Evolutionary conservation across 2,888 invertebrate genomes (phyloP), one percentile per base, ranked within the genome.

Genomic region (Drosophila peninsularis): DNA sequence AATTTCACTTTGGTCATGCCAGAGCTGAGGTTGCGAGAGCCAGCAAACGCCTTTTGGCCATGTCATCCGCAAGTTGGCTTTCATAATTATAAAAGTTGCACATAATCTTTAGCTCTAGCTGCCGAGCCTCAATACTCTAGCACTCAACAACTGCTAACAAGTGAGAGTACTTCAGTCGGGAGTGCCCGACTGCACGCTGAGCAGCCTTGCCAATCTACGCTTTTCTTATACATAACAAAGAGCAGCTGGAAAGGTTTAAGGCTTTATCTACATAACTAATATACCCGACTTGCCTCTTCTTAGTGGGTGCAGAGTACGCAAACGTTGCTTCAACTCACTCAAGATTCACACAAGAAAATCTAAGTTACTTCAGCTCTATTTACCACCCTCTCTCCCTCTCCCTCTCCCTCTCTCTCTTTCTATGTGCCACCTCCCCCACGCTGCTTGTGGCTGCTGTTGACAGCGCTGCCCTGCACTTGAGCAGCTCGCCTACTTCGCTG

Each of bases 381-480:
- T 47, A 6, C 3, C 17, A 5, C 47, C 6, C 24, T 14, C 10
- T 14, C 17, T 11, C 6, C 3, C 5, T 11, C 24, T 11, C 36
- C 11, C 11, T 7, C 9, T 3, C 10, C 19, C 11, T 5, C 19
- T 0, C n/a, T 11, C 9, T 21, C 32, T 19, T 21, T 5, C 9
- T 34, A 13, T 44, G 4, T 6, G 17, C 5, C 17, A 6, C 3
- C 44, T 37, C 30, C 37, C 37, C 30, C 32, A 11, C 34, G 10
- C 24, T 27, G 39, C 17, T n/a, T 42, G 10, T 17, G n/a, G 54
- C 54, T 54, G 64, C 32, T 30, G 53, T 14, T 64, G 64, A 32
- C 64, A 68, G 39, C 32, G 1, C 6, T 30, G 17, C 21, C 39
- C 53, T 52, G 36, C 71, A 66, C 75, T 71, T 71, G 62, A 55